Percentiles rank a stretch among this genome's conserved stretches.
Evolutionary conservation across 92 coral and sea anemone species (phyloP).

Genomic region (Pocillopora meandrina): DNA sequence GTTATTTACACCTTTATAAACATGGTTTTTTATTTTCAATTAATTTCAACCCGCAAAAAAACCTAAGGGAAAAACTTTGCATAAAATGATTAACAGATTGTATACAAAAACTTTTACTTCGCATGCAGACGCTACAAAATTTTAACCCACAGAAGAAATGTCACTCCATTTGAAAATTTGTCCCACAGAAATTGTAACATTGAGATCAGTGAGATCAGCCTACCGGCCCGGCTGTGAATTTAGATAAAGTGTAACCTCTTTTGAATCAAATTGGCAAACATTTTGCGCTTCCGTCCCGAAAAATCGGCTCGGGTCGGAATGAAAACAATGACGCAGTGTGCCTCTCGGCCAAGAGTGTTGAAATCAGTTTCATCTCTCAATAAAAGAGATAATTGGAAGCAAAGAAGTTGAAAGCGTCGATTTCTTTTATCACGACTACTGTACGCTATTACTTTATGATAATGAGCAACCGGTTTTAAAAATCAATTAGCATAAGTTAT

Average conservation of each 20-base stretch:
- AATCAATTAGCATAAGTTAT: slow-evolving; percentile 38
- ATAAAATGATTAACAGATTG: background rate
- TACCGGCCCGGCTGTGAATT: too few relatives aligned
- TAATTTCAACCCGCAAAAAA: background rate
- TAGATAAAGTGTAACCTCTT: too few relatives aligned
- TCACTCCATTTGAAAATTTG: too few relatives aligned
- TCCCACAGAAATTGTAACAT: too few relatives aligned
- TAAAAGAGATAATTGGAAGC: background rate
- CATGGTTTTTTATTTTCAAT: background rate
- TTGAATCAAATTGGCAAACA: too few relatives aligned
- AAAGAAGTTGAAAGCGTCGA: slow-evolving; percentile 1
- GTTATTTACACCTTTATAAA: background rate
- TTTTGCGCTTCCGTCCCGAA: too few relatives aligned
- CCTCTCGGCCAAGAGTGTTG: too few relatives aligned
- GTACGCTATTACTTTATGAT: slow-evolving; percentile 34
- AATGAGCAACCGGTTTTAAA: background rate
- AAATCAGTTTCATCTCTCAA: background rate
- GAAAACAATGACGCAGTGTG: background rate
- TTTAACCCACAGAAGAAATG: too few relatives aligned
- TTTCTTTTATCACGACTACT: background rate
- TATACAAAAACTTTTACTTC: too few relatives aligned
- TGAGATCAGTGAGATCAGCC: too few relatives aligned
- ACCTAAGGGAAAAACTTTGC: background rate
- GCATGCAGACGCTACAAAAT: too few relatives aligned
- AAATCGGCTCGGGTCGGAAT: background rate